These are phyloP conservation scores for Larimichthys polyactis DNA, from an alignment of 2,113 vertebrate species.

Conservation along the genomic window DNA sequence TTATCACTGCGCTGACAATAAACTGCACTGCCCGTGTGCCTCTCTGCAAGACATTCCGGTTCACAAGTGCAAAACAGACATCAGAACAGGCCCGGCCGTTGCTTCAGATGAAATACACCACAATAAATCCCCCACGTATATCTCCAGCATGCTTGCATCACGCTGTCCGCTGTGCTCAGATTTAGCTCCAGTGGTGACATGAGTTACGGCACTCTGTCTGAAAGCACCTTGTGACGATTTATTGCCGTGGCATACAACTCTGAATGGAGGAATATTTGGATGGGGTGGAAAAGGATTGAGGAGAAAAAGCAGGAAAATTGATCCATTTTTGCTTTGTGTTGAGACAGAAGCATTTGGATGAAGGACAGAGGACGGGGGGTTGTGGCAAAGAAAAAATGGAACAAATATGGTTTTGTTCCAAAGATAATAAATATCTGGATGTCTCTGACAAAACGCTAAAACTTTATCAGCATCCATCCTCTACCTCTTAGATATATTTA, in stretches of 20 bases:
- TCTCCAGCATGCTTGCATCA: constrained; percentile 58
- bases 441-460: constrained; percentile 25
- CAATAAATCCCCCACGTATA: constrained; percentile 61
- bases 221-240: constrained; percentile 67
- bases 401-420: constrained; percentile 19
- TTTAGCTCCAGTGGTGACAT: constrained; percentile 37
- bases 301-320: constrained; percentile 29
- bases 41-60: constrained; percentile 30
- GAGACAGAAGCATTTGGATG: constrained; percentile 45
- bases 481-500: constrained; percentile 23
- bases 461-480: constrained; percentile 10
- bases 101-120: constrained; percentile 62
- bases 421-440: constrained; percentile 32
- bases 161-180: constrained; percentile 49
- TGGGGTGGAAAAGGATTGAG: neutral
- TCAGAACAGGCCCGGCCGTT: constrained; percentile 38
- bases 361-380: constrained; percentile 29
- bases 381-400: neutral
- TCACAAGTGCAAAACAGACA: constrained; percentile 64
- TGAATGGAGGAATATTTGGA: constrained; percentile 64
- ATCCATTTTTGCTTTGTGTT: constrained; percentile 53
- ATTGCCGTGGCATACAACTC: constrained; percentile 69
- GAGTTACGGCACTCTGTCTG: constrained; percentile 48
- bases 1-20: constrained; percentile 34
- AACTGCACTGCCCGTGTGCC: constrained; percentile 21